These are phyloP conservation scores for Malurus elegans DNA, from an alignment of 2,113 vertebrate species.

Conservation along the genomic window DNA sequence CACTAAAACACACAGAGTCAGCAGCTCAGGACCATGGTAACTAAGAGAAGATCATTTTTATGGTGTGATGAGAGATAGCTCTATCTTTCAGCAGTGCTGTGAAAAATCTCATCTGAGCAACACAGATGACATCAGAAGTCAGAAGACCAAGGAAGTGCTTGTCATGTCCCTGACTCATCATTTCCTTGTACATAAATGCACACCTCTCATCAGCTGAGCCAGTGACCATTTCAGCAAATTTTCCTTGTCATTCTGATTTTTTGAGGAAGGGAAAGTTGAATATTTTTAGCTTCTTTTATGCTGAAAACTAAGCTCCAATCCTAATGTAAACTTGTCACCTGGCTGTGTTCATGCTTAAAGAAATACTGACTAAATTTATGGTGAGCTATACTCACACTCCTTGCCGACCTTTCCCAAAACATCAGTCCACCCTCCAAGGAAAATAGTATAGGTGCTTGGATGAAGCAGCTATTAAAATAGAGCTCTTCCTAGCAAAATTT, in stretches of 20 bases:
- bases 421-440: neutral
- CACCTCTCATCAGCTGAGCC: neutral
- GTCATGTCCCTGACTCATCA: neutral
- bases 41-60: neutral
- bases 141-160: neutral
- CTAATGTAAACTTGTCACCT: neutral
- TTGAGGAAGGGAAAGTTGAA: neutral
- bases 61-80: neutral
- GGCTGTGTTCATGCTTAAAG: neutral
- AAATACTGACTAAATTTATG: neutral
- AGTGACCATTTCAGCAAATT: neutral
- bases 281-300: neutral
- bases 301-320: neutral
- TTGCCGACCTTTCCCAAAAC: neutral
- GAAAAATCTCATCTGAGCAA: neutral
- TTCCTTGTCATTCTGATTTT: neutral
- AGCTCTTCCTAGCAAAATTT: neutral
- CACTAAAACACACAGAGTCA: neutral
- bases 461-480: neutral
- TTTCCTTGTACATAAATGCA: neutral
- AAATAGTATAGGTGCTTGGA: fast-evolving
- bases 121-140: neutral
- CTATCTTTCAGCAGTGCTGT: neutral
- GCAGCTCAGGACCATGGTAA: fast-evolving
- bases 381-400: neutral